Base-by-base conservation (phyloP, 1,140 invertebrate species). In the Pseudomyrmex sp. region DNA sequence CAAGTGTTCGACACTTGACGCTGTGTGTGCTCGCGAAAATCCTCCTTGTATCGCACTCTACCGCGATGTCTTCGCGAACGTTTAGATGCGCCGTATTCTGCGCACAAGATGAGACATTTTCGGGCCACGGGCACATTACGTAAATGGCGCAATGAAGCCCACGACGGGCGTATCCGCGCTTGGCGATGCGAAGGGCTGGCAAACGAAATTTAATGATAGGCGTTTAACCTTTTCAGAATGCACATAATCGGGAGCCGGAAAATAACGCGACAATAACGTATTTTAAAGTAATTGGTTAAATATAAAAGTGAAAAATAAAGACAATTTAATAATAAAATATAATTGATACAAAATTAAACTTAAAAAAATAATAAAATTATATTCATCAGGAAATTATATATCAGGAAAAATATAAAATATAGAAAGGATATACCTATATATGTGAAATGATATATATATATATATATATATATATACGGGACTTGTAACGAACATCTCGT, bases 1-100 rank as follows among this genome's bases (percentile, higher is more conserved):
- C 50, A 59, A 73, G 15, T 84, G 68, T 50, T 63, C 85, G 85
- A 84, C 65, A 87, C 68, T 69, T 75, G 63, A 63, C 44, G 65
- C 48, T 63, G 56, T 59, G 13, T 48, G 18, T 5, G 9, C 52
- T 52, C 23, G 35, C 35, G 35, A 1, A 23, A 59, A 83, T 61
- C 50, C 20, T 52, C 8, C 2, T 56, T 48, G 54, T 13, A 54
- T 23, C 7, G 9, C 7, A 10, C 20, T 59, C 23, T 48, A 73
- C 35, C 35, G 35, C 18, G 15, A 77, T 68, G 9, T 77, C 50
- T 80, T 82, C 46, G 46, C 58, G 0, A 66, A 73, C 9, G 23
- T 73, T 73, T 72, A 80, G 15, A 12, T n/a, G 18, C 46, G 26
- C 46, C 48, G 26, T 66, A 54, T 76, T 77, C 50, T n/a, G 12